Evolutionary conservation across 2,888 invertebrate species (phyloP), one percentile per base, ranked within the genome.

Genomic region (Emmelina monodactyla): DNA sequence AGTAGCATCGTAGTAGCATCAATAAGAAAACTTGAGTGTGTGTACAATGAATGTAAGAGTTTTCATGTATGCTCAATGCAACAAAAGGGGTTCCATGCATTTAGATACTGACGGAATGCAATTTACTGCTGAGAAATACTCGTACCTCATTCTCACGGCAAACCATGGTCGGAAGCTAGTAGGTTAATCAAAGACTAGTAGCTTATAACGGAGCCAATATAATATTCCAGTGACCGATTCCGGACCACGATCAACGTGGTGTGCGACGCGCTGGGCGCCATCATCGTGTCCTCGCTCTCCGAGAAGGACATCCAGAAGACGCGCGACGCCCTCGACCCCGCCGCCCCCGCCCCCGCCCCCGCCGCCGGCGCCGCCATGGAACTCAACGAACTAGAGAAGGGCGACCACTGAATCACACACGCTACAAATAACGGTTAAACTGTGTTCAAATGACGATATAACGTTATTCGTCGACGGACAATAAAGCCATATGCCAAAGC

Each of bases 241-340:
- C 85, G 92, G 61, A 87, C 94, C 57, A 88, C 92, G 55, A 85
- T 97, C 53, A 98, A 98, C 70, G 97, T 98, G 19, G 88, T 96
- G 67, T 97, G 97, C 51, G 97, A 98, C 66, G 92, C 94, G 9
- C 73, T 97, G 39, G 97, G 97, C 28, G 95, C 97, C 30, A 92
- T 92, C 38, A 87, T 98, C 35, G 95, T 98, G 16, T 87, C 92
- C 53, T 86, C 91, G 47, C 80, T 95, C 43, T 93, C 93, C 38
- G 85, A 86, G 55, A 85, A 85, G 9, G 94, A 94, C 56, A 79
- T 69, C 33, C 78, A 72, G 30, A 72, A 70, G 46, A 58, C 54
- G 45, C 75, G 66, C 37, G 47, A 57, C 55, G 22, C 50, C 32
- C 71, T 68, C 53, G 83, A 60, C 72, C 78, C 76, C 12, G 57